Percentiles rank a stretch among this genome's conserved stretches.
Evolutionary conservation across 2,797 vertebrate genomes (phyloP).

Genomic region (Microctenopoma stevenorrisi): DNA sequence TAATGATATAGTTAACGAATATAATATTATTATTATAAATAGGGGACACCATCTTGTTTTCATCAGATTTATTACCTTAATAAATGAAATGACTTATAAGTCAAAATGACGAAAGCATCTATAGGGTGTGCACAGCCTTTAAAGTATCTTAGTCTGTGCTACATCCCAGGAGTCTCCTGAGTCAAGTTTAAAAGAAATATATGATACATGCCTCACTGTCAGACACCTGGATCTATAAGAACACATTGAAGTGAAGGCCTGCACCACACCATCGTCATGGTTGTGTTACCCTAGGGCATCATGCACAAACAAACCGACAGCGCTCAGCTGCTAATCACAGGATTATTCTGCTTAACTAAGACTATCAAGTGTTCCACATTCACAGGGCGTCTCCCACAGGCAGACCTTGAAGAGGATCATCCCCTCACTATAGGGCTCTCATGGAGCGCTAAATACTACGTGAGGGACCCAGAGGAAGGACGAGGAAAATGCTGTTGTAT

Average conservation of each 20-base stretch:
- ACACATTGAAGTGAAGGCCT: not conserved
- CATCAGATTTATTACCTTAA: too few species aligned
- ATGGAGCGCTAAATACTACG: slow-evolving; percentile 29
- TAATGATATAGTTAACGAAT: too few species aligned
- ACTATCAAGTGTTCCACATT: slow-evolving; percentile 77
- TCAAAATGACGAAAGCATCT: not conserved
- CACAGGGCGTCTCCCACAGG: slow-evolving; percentile 70
- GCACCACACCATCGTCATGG: not conserved
- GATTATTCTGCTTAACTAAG: slow-evolving; percentile 80
- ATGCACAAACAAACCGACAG: slow-evolving; percentile 41
- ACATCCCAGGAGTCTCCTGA: too few species aligned
- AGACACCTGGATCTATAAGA: slow-evolving; percentile 8
- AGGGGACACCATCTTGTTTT: too few species aligned
- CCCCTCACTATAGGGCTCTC: slow-evolving; percentile 45
- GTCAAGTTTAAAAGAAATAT: not conserved
- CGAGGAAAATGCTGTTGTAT: slow-evolving; percentile 35
- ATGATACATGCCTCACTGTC: not conserved
- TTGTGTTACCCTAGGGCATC: slow-evolving; percentile 31
- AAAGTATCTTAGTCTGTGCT: not conserved
- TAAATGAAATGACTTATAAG: not conserved
- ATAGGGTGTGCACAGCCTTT: not conserved
- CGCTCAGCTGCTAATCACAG: slow-evolving; percentile 74
- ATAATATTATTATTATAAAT: too few species aligned
- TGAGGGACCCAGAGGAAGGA: slow-evolving; percentile 26
- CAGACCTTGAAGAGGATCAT: slow-evolving; percentile 71